Base-by-base conservation (phyloP, 2,113 vertebrate genomes). In the Charadrius vociferus region DNA sequence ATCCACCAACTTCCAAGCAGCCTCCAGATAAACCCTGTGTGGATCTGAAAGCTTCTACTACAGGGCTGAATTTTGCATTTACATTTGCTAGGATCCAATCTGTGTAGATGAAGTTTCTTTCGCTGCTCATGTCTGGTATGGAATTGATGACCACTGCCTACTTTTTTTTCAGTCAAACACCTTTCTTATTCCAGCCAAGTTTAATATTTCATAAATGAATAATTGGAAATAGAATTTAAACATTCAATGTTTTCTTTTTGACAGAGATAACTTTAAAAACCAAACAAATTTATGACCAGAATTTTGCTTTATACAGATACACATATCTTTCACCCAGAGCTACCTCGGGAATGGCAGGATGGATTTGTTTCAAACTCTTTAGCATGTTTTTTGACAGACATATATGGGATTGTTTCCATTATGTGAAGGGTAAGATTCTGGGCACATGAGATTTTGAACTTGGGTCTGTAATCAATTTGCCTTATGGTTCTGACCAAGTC, bases 341-440 rank as follows among this genome's bases (percentile, higher is more conserved):
- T 92, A 87, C 20, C 52, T 97, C 73, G n/a, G 73, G 68, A 95
- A 82, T 73, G 58, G 73, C 81, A 87, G 59, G 37, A 95, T 91
- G 88, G 84, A 91, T 91, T 77, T 91, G 49, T 71, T 93, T 95
- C 88, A 92, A 93, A 50, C 53, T 93, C 77, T 79, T 62, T 72
- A 87, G 41, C 58, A 55, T 0, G 2, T 5, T 93, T 93, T 72
- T 82, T 95, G 95, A 89, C 81, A 94, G 81, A 93, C 41, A 81
- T 86, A 91, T 79, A 81, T 68, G 81, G 78, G 58, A 87, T 66
- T 81, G 50, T 79, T 86, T 94, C 78, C 70, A 45, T 94, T 82
- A 58, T 72, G 53, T 53, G 89, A 66, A 66, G 88, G 78, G 73
- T 71, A 81, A 43, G 43, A 72, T 86, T 65, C 61, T 94, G 52